These are phyloP conservation scores for Incurvaria masculella DNA, from an alignment of 2,888 invertebrate species.

Conservation along the genomic window DNA sequence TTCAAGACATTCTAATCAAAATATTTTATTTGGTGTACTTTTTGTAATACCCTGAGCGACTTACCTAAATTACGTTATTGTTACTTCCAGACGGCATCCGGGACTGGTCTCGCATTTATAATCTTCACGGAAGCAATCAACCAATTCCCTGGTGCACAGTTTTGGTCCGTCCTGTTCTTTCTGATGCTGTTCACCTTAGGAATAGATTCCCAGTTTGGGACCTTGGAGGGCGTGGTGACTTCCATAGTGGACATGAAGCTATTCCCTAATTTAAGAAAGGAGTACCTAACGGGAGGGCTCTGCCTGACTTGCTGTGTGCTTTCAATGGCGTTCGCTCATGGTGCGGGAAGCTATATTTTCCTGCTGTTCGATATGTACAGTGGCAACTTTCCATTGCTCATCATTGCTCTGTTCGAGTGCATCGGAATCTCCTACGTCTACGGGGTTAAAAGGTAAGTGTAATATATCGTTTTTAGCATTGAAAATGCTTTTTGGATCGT, in stretches of 20 bases:
- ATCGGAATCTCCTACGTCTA: constrained; percentile 92
- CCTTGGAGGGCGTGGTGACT: constrained; percentile 92
- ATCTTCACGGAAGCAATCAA: constrained; percentile 98
- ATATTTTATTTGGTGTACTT: no score
- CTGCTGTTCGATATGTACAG: constrained; percentile 92
- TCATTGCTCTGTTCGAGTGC: constrained; percentile 92
- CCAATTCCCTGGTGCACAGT: constrained; percentile 93
- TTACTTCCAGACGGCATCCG: constrained; percentile 82
- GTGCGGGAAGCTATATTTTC: constrained; percentile 92
- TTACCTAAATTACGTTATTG: no score
- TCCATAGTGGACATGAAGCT: constrained; percentile 94
- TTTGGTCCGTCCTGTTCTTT: constrained; percentile 96
- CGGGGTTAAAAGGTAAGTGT: constrained; percentile 80
- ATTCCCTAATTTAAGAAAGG: constrained; percentile 88
- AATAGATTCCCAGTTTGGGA: constrained; percentile 96
- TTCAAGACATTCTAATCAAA: no score
- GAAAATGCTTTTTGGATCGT: no score
- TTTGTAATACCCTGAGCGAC: no score
- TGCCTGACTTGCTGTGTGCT: constrained; percentile 79
- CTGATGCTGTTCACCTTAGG: constrained; percentile 95
- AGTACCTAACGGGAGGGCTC: constrained; percentile 77
- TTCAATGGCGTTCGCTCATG: constrained; percentile 90
- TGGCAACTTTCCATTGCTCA: constrained; percentile 87
- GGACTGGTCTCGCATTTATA: constrained; percentile 94
- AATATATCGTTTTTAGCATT: no score